These are phyloP conservation scores for Oreochromis spilurus DNA, from an alignment of 2,113 vertebrate species.

Conservation along the genomic window DNA sequence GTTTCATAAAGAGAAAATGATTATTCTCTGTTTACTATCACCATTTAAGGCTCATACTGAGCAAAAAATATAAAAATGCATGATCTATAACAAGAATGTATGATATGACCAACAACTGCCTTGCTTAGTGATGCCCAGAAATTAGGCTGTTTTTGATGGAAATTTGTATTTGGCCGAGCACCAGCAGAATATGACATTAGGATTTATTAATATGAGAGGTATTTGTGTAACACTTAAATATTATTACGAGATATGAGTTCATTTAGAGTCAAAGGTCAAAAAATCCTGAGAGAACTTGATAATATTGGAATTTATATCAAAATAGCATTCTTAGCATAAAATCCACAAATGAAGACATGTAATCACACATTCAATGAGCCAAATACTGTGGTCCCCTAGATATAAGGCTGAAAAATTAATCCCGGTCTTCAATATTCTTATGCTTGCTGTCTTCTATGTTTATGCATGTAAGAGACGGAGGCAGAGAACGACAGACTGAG, in stretches of 20 bases:
- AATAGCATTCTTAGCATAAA: background rate
- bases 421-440: background rate
- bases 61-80: background rate
- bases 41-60: background rate
- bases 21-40: background rate
- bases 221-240: background rate
- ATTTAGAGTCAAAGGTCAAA: background rate
- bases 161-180: background rate
- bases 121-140: background rate
- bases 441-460: background rate
- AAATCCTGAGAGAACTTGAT: background rate
- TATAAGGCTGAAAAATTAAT: background rate
- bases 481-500: slow-evolving; percentile 19
- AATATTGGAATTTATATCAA: background rate
- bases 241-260: background rate
- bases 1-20: background rate
- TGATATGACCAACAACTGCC: background rate
- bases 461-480: background rate
- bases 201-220: background rate
- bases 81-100: background rate
- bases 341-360: background rate
- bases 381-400: background rate
- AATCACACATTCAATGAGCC: background rate
- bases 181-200: background rate
- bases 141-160: background rate